Base-by-base conservation (phyloP, 1,140 invertebrate species). In the Macrocentrus cingulum region DNA sequence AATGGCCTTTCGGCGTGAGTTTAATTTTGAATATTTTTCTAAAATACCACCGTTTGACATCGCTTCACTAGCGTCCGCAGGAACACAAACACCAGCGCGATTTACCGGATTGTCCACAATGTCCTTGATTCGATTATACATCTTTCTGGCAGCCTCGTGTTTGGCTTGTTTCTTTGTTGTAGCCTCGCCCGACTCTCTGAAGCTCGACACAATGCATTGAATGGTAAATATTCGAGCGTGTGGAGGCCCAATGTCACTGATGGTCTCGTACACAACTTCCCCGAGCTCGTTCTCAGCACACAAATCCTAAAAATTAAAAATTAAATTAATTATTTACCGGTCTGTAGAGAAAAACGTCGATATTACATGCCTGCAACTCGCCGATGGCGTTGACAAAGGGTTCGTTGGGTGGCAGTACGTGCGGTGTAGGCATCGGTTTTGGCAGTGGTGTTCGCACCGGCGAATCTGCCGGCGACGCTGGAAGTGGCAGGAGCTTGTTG, bases 161-260 rank as follows among this genome's bases (percentile, higher is more conserved):
- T 84, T 84, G 0, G 84, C 83, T 59, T 82, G 78, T 63, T 84
- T 84, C 50, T 85, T 85, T 0, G 83, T 85, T 45, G 71, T 80
- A 2, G 80, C 77, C 2, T 67, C 68, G 9, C 81, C 81, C 60
- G 75, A 72, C 68, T 83, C 83, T 63, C 75, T 80, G 66, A 85
- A 82, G 52, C 82, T 83, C 11, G 81, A 78, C n/a, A 87, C 81
- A 34, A 81, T 73, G 69, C 89, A 90, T 37, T 84, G 76, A 65
- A 88, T 84, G 9, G 86, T 85, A 66, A 90, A 89, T 34, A 84
- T 74, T 72, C 85, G 84, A 16, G 83, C 84, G 72, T 89, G 87
- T 6, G 89, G 84, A 19, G 87, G 85, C n/a, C 89, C 89, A 62
- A 87, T 81, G 65, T 88, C 87, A 3, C 78, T 80, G n/a, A 81